Conservation (phyloP, 2,797 vertebrate species). For the Halcyon smyrnensis region DNA sequence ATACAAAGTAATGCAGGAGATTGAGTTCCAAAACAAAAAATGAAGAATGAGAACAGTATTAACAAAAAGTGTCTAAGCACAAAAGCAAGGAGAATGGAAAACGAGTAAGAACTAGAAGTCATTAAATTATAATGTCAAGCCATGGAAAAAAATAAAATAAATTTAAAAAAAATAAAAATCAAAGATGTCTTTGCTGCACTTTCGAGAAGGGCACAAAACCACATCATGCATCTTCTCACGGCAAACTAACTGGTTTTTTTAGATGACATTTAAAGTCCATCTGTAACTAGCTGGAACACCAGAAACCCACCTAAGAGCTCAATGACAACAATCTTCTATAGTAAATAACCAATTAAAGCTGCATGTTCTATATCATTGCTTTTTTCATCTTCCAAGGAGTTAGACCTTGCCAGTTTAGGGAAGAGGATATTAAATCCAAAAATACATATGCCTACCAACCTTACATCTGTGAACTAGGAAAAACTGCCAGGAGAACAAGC, state of each 20-base stretch:
- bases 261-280: background rate
- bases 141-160: too few species aligned
- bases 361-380: fast-evolving
- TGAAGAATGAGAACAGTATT: constrained; percentile 69
- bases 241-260: background rate
- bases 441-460: background rate
- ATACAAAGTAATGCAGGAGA: constrained; percentile 66
- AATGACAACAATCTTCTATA: background rate
- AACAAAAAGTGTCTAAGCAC: constrained; percentile 18
- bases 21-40: constrained; percentile 72
- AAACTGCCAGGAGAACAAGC: background rate
- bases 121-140: background rate
- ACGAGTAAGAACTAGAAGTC: background rate
- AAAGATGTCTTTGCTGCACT: background rate
- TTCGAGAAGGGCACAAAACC: background rate
- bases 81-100: constrained; percentile 43
- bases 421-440: background rate
- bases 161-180: background rate
- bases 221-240: background rate
- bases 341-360: background rate
- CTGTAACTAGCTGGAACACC: background rate
- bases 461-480: background rate
- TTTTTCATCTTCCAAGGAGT: background rate
- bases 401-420: background rate
- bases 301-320: background rate